Evolutionary conservation across 2,888 invertebrate species (phyloP), one percentile per base, ranked within the genome.

Genomic region (Onthophagus sagittarius): DNA sequence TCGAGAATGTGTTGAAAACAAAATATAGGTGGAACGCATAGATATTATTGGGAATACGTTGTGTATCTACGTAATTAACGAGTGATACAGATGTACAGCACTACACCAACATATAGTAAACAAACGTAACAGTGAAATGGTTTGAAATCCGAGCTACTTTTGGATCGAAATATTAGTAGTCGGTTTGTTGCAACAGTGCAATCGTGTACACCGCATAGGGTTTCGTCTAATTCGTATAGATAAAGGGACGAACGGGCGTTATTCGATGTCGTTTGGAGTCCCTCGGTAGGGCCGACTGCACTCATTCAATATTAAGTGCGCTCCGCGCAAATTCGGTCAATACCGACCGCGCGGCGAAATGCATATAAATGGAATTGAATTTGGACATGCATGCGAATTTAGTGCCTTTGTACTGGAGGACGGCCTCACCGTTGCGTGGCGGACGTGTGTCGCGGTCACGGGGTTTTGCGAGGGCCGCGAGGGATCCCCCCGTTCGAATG

Each of bases 361-460:
- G 75, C 77, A 75, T 74, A 76, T 75, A 76, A 72, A 75, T 73
- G 76, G 75, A 77, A 78, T 75, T 76, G 75, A 77, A 76, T 75
- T 77, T 72, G 77, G 74, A 76, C 73, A 73, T 71, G 75, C 75
- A 75, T 73, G 76, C 72, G 75, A 75, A 74, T 74, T 74, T 74
- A 74, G 74, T 72, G 74, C 74, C 74, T 74, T 74, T 74, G 74
- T 71, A 70, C 67, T n/a, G 7, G 31, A 15, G 67, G n/a, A 23
- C 15, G 67, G 67, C 67, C 32, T 15, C 67, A 23, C 67, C 67
- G 31, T 32, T 67, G 31, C 31, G 31, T 67, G 31, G 67, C 31
- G 67, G n/a, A 31, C 13, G 32, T 67, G 62, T 76, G 74, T 74
- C 74, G 75, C 75, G 72, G 72, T 72, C 72, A 65, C 64, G 72